phyloP scores from a whole-genome alignment of 2,113 vertebrate species.

The Seriola dumerili region DNA sequence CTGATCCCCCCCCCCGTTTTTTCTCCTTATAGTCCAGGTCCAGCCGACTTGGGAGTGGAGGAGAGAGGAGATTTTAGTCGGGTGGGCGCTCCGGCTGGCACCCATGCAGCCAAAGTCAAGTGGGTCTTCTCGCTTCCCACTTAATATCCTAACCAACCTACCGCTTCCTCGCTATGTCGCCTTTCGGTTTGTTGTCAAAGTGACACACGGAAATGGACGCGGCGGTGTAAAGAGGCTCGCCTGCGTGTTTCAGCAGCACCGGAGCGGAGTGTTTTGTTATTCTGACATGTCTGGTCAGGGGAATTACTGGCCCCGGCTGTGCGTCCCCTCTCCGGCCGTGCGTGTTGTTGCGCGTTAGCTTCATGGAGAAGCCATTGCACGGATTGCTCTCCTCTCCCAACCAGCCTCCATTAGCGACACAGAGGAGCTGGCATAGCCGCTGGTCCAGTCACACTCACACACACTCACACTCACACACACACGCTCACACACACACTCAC shows the following conservation, averaged over 20 bases:
- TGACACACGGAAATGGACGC: constrained; percentile 82
- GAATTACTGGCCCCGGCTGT: constrained; percentile 60
- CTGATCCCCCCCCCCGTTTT: constrained; percentile 67
- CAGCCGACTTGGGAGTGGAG: constrained; percentile 80
- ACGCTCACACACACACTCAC: constrained; percentile 71
- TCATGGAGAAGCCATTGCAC: constrained; percentile 94
- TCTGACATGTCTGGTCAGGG: constrained; percentile 77
- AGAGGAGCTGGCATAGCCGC: constrained; percentile 82
- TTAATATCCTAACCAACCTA: constrained; percentile 67
- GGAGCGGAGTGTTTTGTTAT: constrained; percentile 68
- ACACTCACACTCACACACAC: constrained; percentile 63
- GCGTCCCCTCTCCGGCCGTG: constrained; percentile 56
- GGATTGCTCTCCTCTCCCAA: constrained; percentile 84
- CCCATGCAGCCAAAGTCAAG: constrained; percentile 81
- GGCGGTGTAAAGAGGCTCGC: constrained; percentile 39
- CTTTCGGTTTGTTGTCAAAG: constrained; percentile 78
- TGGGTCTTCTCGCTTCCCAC: constrained; percentile 77
- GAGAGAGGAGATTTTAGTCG: constrained; percentile 45
- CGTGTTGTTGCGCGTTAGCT: constrained; percentile 78
- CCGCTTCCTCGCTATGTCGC: constrained; percentile 73
- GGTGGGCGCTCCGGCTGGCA: constrained; percentile 69
- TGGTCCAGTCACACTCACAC: constrained; percentile 85
- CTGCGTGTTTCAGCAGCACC: constrained; percentile 56
- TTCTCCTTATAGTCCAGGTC: constrained; percentile 74
- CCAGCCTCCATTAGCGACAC: constrained; percentile 86